Conservation (phyloP, 2,888 invertebrate genomes). For the Nezara viridula region DNA sequence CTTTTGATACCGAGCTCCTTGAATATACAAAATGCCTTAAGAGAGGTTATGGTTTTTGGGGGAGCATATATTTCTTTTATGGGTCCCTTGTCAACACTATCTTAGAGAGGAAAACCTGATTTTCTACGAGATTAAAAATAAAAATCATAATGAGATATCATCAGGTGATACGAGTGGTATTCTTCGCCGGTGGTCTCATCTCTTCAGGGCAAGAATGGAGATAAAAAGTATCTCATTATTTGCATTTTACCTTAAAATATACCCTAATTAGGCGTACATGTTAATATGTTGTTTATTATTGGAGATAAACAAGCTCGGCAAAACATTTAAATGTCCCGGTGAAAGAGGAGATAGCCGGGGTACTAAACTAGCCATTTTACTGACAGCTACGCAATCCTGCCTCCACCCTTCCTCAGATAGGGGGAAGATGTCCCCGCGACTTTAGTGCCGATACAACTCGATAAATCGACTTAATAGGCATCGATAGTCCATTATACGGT, state of each 20-base stretch:
- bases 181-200: background rate
- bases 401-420: background rate
- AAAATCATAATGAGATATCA: background rate
- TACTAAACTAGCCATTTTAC: slow-evolving; percentile 30
- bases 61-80: background rate
- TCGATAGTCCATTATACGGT: slow-evolving; percentile 57
- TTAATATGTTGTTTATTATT: slow-evolving; percentile 22
- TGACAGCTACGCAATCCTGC: background rate
- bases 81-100: background rate
- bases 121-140: background rate
- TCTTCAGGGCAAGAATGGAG: background rate
- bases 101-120: background rate
- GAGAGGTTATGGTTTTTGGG: background rate
- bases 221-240: background rate
- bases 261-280: slow-evolving; percentile 5
- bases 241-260: slow-evolving; percentile 5
- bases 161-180: background rate
- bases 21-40: background rate
- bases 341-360: background rate
- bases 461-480: slow-evolving; percentile 50
- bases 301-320: background rate
- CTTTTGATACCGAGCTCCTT: too few species aligned
- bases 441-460: slow-evolving; percentile 7
- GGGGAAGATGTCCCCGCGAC: slow-evolving; percentile 30
- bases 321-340: background rate